These are phyloP conservation scores for Poecilia gillii DNA, from an alignment of 2,797 vertebrate genomes.

Conservation along the genomic window DNA sequence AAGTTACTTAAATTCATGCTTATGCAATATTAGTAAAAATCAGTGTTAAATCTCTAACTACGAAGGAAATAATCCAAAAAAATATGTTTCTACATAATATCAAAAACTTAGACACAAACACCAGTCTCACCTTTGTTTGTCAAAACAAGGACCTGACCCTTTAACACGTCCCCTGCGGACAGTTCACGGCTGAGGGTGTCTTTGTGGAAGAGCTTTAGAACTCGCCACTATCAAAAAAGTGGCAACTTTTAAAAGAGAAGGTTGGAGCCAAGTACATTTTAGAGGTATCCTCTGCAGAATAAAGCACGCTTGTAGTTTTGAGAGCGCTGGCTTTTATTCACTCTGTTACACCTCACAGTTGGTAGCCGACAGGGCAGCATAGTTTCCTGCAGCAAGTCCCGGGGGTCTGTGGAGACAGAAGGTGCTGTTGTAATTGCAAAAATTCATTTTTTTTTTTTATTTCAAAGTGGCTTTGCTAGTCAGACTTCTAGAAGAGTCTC, in stretches of 20 bases:
- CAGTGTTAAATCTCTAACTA: not conserved
- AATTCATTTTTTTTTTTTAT: not conserved
- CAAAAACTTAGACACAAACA: not conserved
- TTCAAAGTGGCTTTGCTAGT: not conserved
- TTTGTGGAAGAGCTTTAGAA: not conserved
- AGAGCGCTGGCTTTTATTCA: not conserved
- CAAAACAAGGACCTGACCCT: not conserved
- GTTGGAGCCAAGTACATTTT: not conserved
- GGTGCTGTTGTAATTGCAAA: not conserved
- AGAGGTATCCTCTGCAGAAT: not conserved
- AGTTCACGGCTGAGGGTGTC: not conserved
- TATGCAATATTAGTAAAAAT: not conserved
- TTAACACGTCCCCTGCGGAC: not conserved
- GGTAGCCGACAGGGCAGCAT: not conserved
- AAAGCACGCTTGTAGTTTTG: not conserved
- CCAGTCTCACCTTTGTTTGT: not conserved
- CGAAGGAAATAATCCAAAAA: not conserved
- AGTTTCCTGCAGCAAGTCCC: not conserved
- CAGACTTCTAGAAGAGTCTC: not conserved
- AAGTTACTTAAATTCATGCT: not conserved
- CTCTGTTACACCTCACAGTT: constrained; percentile 1
- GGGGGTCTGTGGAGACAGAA: not conserved
- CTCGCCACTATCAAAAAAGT: not conserved
- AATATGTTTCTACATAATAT: not conserved
- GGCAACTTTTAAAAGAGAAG: constrained; percentile 2